Percentiles rank a stretch among this genome's conserved stretches.
These are phyloP conservation scores for Falco novaeseelandiae DNA, from an alignment of 2,797 vertebrate species.

Conservation along the genomic window DNA sequence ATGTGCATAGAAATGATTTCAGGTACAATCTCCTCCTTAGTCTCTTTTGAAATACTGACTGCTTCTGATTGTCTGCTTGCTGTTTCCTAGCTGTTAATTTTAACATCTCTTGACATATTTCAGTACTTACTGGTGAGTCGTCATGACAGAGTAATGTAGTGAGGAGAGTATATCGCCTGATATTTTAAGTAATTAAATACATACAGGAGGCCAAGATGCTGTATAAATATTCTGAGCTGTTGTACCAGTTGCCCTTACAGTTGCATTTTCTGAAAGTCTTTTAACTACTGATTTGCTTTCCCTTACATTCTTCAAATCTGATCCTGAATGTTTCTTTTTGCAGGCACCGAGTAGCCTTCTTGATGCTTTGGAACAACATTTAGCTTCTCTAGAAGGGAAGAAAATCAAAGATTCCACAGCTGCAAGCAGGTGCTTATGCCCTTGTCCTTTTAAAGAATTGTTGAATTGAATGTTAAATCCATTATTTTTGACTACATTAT, in stretches of 20 bases:
- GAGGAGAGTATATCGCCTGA: not conserved
- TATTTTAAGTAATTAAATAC: not conserved
- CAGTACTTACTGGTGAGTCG: not conserved
- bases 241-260: not conserved
- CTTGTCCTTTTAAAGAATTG: not conserved
- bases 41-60: not conserved
- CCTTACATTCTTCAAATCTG: not conserved
- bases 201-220: not conserved
- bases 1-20: not conserved
- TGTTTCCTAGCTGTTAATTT: conserved; percentile 15
- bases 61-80: not conserved
- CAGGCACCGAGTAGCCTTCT: conserved; percentile 96
- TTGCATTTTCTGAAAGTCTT: not conserved
- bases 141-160: not conserved
- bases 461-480: not conserved
- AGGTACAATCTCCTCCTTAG: not conserved
- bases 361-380: conserved; percentile 95
- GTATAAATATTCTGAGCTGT: not conserved
- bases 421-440: conserved; percentile 91
- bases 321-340: not conserved
- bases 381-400: conserved; percentile 98
- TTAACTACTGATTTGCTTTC: not conserved
- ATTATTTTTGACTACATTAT: not conserved
- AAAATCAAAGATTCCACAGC: conserved; percentile 99
- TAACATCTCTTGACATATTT: conserved; percentile 10